Evolutionary conservation across 2,888 invertebrate genomes (phyloP).

Genomic region (Plagodis dolabraria): DNA sequence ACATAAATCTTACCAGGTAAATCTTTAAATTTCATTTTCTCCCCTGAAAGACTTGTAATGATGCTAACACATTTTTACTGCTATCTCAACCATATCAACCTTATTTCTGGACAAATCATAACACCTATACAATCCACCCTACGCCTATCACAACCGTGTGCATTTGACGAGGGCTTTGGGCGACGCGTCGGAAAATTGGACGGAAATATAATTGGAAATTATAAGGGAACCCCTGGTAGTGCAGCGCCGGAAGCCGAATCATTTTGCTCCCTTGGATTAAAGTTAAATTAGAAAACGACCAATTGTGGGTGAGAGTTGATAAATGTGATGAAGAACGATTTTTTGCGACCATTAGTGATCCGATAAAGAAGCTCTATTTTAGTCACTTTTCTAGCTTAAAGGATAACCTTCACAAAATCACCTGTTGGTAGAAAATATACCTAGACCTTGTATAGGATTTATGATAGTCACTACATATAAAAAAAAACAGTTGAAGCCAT

Average conservation of each 20-base stretch:
- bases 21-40: neutral
- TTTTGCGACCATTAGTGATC: neutral
- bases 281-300: slow-evolving; percentile 51
- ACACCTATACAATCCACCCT: slow-evolving; percentile 24
- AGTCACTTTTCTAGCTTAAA: no score
- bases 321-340: slow-evolving; percentile 15
- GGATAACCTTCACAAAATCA: no score
- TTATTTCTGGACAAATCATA: slow-evolving; percentile 26
- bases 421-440: no score
- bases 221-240: slow-evolving; percentile 71
- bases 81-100: slow-evolving; percentile 6
- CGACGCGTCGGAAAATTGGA: slow-evolving; percentile 84
- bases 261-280: slow-evolving; percentile 47
- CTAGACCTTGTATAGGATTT: no score
- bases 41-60: neutral
- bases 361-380: no score
- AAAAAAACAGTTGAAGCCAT: no score
- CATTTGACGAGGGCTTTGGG: slow-evolving; percentile 82
- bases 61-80: slow-evolving; percentile 7
- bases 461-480: no score
- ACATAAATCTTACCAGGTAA: neutral
- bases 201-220: slow-evolving; percentile 85
- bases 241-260: slow-evolving; percentile 41
- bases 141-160: slow-evolving; percentile 47
- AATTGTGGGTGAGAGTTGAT: slow-evolving; percentile 26